Evolutionary conservation across 1,140 invertebrate species (phyloP), one percentile per base, ranked within the genome.

Genomic region (Campoletis sonorensis): DNA sequence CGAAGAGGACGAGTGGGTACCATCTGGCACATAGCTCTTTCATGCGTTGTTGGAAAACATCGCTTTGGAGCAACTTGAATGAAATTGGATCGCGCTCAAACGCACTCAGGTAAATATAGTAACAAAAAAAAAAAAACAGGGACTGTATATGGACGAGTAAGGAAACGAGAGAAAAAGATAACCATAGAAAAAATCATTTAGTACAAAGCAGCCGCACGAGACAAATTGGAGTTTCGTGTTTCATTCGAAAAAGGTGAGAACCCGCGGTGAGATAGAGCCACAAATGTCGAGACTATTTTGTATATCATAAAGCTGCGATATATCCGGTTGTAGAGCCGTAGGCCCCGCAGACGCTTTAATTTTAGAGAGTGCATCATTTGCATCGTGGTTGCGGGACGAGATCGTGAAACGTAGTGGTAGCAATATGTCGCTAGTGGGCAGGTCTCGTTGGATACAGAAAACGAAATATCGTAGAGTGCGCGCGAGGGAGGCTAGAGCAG

Each of bases 321-420:
- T 80, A 64, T 82, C 58, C 72, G 81, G 81, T 70, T 86, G 83
- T 81, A 87, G 85, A 75, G 18, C 7, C 83, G 83, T 84, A 84
- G 37, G 49, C 68, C 61, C 72, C n/a, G n/a, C 85, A 83, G 87
- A 86, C 85, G 86, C 88, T 91, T 91, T 90, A 91, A 91, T 91
- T 91, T 86, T 85, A 77, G 84, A 90, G 87, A 91, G 90, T 91
- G 90, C 89, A 90, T 89, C 89, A 89, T 91, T 91, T 91, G 90
- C 90, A 90, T 91, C 85, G 81, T 85, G 84, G 85, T 82, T 81
- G 78, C n/a, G n/a, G 61, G 61, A 83, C 30, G 13, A 23, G 30
- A 37, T 64, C 40, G 30, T 70, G 54, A 71, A 78, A 82, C 83
- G 83, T 64, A 70, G 68, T 45, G 80, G 71, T 82, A 67, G 61